Percentiles rank a stretch among this genome's conserved stretches.
phyloP scores from a whole-genome alignment of 2,888 invertebrate species.

The Platypus cylindrus region DNA sequence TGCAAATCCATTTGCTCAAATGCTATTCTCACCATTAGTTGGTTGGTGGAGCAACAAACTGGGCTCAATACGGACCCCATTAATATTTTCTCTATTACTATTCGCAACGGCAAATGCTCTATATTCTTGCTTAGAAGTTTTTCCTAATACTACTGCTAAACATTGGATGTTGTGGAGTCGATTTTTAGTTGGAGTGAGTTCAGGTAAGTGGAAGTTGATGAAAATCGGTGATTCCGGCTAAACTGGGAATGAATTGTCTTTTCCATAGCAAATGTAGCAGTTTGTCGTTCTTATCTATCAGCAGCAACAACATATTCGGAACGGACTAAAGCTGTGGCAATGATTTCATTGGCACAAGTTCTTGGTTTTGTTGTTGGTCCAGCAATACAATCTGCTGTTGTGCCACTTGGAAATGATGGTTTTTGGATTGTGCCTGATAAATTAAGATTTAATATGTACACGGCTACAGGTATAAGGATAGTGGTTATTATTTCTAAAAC shows the following conservation, averaged over 20 bases:
- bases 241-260: background rate
- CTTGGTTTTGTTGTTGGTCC: slow-evolving; percentile 80
- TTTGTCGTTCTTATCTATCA: slow-evolving; percentile 72
- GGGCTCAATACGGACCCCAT: slow-evolving; percentile 56
- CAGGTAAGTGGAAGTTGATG: slow-evolving; percentile 40
- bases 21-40: slow-evolving; percentile 71
- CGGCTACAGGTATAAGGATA: slow-evolving; percentile 42
- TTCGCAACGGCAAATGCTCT: slow-evolving; percentile 61
- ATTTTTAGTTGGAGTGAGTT: slow-evolving; percentile 72
- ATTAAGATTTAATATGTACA: slow-evolving; percentile 70
- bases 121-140: slow-evolving; percentile 63
- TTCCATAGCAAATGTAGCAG: slow-evolving; percentile 70
- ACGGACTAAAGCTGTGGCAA: slow-evolving; percentile 71
- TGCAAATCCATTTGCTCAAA: slow-evolving; percentile 77
- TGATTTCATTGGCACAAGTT: slow-evolving; percentile 74
- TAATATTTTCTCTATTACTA: slow-evolving; percentile 54
- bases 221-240: background rate
- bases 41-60: slow-evolving; percentile 76
- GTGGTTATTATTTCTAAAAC: background rate
- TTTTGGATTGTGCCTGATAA: slow-evolving; percentile 37
- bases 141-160: slow-evolving; percentile 47
- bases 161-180: slow-evolving; percentile 65
- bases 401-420: slow-evolving; percentile 61
- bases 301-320: slow-evolving; percentile 70
- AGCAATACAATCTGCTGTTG: slow-evolving; percentile 66